A percentile compares a stretch with the other conserved stretches of the same genome.
Evolutionary conservation across 2,888 invertebrate genomes (phyloP).

Genomic region (Griposia aprilina): DNA sequence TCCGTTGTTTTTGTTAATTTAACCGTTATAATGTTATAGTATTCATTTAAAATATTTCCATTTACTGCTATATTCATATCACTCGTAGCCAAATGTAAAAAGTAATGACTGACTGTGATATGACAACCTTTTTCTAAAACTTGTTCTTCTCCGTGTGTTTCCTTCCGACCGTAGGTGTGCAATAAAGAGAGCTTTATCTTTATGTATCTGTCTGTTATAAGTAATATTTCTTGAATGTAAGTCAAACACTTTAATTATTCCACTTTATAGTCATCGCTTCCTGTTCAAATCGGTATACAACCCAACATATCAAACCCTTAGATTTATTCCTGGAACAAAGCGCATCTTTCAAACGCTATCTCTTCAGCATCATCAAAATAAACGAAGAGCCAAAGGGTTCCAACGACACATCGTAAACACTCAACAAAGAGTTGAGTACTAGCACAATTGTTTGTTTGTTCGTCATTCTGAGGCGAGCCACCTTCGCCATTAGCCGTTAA

Average conservation of each 20-base stretch:
- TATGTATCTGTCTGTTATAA: neutral
- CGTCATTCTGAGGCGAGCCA: conserved; percentile 78
- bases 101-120: neutral
- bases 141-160: neutral
- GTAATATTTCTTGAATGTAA: neutral
- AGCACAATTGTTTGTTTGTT: conserved; percentile 80
- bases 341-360: conserved; percentile 48
- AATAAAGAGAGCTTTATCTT: neutral
- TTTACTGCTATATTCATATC: neutral
- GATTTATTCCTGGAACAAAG: conserved; percentile 63
- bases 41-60: neutral
- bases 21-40: neutral
- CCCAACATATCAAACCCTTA: conserved; percentile 39
- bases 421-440: conserved; percentile 63
- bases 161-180: neutral
- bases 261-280: neutral
- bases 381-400: conserved; percentile 49
- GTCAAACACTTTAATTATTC: too few relatives aligned
- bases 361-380: conserved; percentile 61
- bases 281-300: neutral
- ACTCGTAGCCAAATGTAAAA: neutral
- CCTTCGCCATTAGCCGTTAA: conserved; percentile 83
- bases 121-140: neutral
- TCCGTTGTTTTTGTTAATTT: conserved; percentile 3
- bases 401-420: conserved; percentile 55